These are phyloP conservation scores for Colius striatus DNA, from an alignment of 2,113 vertebrate species.

Conservation along the genomic window DNA sequence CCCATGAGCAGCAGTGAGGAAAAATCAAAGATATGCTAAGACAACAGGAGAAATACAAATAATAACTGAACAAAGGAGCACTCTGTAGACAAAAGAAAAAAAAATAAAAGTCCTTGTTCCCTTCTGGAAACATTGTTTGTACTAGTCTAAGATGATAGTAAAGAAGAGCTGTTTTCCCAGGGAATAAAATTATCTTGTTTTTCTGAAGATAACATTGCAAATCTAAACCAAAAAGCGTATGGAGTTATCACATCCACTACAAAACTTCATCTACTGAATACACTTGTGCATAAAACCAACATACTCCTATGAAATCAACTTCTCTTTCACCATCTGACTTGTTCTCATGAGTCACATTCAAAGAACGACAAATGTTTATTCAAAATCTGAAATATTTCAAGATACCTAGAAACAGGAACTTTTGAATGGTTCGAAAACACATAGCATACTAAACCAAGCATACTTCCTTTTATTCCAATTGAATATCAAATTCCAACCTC, in stretches of 20 bases:
- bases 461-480: not conserved
- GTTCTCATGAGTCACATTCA: conserved; percentile 4
- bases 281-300: not conserved
- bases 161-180: not conserved
- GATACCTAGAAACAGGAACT: not conserved
- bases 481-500: not conserved
- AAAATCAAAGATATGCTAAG: not conserved
- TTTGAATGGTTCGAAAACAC: not conserved
- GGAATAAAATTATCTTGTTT: not conserved
- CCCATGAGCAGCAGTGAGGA: not conserved
- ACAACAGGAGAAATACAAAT: not conserved
- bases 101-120: not conserved
- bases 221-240: not conserved
- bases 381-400: not conserved
- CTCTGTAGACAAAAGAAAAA: not conserved
- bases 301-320: not conserved
- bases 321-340: not conserved
- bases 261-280: conserved; percentile 28
- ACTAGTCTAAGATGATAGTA: not conserved
- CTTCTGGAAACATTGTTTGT: not conserved
- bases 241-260: not conserved
- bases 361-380: not conserved
- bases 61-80: not conserved
- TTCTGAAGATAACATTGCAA: conserved; percentile 1
- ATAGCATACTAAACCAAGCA: not conserved